Base-by-base conservation (phyloP, 2,797 vertebrate genomes). In the Luscinia luscinia region DNA sequence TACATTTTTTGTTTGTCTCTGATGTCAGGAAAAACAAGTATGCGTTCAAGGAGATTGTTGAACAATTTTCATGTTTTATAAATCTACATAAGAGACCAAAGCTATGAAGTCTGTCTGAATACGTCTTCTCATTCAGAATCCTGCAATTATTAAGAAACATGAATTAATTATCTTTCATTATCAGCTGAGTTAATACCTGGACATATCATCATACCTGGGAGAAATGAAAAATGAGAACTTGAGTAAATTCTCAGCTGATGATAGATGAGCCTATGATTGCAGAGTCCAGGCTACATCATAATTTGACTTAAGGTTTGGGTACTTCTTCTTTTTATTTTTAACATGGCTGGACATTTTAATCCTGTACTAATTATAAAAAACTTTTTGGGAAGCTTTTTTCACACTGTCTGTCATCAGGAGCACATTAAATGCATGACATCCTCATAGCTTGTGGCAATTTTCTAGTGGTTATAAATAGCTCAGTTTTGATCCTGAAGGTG, bases 141-240 rank as follows among this genome's bases (percentile, higher is more conserved):
- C 34, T 84, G 34, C 3, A 72, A 61, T 7, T 64, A 82, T 61
- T 89, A 86, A 77, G 19, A 87, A 87, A 84, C 23, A 63, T 78
- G 28, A 91, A 82, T 84, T 87, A 84, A 82, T 83, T 19, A 28
- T 73, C 38, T 61, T 88, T 90, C 38, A 77, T 86, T 92, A 69
- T 77, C 57, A 58, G 8, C 34, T 66, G 43, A 62, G 5, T 88
- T 93, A 85, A 66, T 74, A 45, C 6, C 46, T 46, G 32, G 23
- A 61, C 12, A 45, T 20, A n/a, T 75, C 57, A 86, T 20, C 9
- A 36, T 73, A 80, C 7, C 24, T 74, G 15, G 13, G 24, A 88
- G 40, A 80, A 58, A 2, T 85, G n/a, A 85, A 63, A 88, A 90
- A 92, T 40, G 46, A 84, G 48, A 77, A 73, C 17, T 73, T 70